Evolutionary conservation across 1,140 invertebrate species (phyloP).

Genomic region (Drosophila sturtevanti): DNA sequence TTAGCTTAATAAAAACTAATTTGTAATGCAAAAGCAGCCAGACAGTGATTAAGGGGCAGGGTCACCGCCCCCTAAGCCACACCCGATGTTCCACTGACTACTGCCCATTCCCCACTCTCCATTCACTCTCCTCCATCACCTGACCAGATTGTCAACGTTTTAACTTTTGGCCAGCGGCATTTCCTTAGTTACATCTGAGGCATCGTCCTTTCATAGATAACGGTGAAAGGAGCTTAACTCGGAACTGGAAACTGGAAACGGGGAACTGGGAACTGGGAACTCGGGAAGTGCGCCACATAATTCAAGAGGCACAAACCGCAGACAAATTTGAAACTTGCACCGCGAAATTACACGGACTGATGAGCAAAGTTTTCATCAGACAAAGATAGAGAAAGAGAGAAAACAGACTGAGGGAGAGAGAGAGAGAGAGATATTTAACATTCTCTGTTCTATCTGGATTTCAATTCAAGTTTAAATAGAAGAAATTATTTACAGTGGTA

Average conservation of each 20-base stretch:
- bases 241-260: background rate
- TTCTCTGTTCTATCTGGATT: constrained; percentile 33
- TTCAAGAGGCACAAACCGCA: constrained; percentile 39
- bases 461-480: constrained; percentile 21
- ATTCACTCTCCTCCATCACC: constrained; percentile 13
- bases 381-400: background rate
- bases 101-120: background rate
- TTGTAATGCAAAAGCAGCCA: constrained; percentile 40
- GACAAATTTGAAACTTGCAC: constrained; percentile 69
- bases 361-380: constrained; percentile 60
- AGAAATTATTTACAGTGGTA: constrained; percentile 36
- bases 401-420: constrained; percentile 12
- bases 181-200: constrained; percentile 25
- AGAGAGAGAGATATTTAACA: constrained; percentile 27
- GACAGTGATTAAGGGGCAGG: constrained; percentile 18
- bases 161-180: constrained; percentile 41
- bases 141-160: constrained; percentile 59
- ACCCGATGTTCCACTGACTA: background rate
- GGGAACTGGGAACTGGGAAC: background rate
- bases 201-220: constrained; percentile 8
- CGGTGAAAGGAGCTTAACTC: background rate
- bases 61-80: background rate
- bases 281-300: constrained; percentile 31
- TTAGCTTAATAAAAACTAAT: constrained; percentile 63
- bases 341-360: constrained; percentile 67